A percentile compares a stretch with the other conserved stretches of the same genome.
These are phyloP conservation scores for Hoplodrina blanda DNA, from an alignment of 2,888 invertebrate genomes.

Conservation along the genomic window DNA sequence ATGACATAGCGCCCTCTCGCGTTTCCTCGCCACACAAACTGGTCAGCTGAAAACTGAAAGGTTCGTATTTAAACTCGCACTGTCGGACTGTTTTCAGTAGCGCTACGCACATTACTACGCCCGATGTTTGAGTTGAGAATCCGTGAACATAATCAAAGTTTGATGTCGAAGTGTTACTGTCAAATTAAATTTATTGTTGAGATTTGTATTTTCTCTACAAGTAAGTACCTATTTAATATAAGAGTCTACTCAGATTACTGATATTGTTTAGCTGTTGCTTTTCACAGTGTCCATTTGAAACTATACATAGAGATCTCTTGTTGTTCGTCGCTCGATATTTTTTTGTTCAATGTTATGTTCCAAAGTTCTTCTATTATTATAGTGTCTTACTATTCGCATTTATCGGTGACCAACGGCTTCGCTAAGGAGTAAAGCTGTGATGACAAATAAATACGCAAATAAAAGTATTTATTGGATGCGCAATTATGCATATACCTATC, in stretches of 20 bases:
- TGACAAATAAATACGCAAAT: no score
- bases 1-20: slow-evolving; percentile 75
- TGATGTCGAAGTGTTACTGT: background rate
- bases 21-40: slow-evolving; percentile 66
- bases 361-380: background rate
- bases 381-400: background rate
- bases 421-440: no score
- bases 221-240: background rate
- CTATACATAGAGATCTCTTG: background rate
- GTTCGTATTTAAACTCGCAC: slow-evolving; percentile 64
- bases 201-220: background rate
- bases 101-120: slow-evolving; percentile 42
- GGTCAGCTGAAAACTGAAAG: slow-evolving; percentile 76
- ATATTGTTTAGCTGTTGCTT: background rate
- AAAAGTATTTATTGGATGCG: no score
- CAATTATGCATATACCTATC: no score
- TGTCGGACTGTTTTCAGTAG: slow-evolving; percentile 56
- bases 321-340: background rate
- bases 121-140: slow-evolving; percentile 8
- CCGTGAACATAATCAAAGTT: slow-evolving; percentile 1
- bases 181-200: background rate
- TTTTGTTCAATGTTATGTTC: background rate
- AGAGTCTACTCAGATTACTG: background rate
- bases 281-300: background rate
- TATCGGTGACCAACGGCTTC: no score